phyloP scores from a whole-genome alignment of 2,113 vertebrate genomes.

The Corapipo altera region DNA sequence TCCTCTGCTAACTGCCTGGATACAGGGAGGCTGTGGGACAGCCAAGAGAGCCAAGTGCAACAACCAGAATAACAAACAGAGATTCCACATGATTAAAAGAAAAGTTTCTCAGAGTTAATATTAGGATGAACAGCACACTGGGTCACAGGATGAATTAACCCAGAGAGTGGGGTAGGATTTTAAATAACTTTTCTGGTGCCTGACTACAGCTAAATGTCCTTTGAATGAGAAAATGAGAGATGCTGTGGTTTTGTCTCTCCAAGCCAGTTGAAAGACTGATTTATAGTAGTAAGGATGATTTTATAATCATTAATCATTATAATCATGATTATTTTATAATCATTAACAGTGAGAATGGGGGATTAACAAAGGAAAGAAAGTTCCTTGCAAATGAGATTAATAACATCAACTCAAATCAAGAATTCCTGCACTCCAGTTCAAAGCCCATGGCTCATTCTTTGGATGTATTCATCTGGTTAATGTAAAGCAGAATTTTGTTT shows the following conservation, averaged over 20 bases:
- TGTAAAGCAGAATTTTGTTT: not conserved
- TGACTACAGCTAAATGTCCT: not conserved
- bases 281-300: not conserved
- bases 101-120: slow-evolving; percentile 56
- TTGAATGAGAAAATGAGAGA: not conserved
- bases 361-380: not conserved
- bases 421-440: not conserved
- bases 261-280: not conserved
- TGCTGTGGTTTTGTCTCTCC: not conserved
- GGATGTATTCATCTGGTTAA: not conserved
- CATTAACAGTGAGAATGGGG: not conserved
- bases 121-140: slow-evolving; percentile 4
- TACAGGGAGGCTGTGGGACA: not conserved
- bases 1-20: not conserved
- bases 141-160: slow-evolving; percentile 9
- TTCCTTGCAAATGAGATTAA: not conserved
- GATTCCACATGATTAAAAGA: not conserved
- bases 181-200: not conserved
- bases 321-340: not conserved
- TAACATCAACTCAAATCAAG: not conserved
- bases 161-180: not conserved
- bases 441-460: not conserved
- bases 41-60: not conserved
- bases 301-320: not conserved
- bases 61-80: slow-evolving; percentile 36